Conservation (phyloP, 2,797 vertebrate species). For the Pseudotriccus pelzelni region DNA sequence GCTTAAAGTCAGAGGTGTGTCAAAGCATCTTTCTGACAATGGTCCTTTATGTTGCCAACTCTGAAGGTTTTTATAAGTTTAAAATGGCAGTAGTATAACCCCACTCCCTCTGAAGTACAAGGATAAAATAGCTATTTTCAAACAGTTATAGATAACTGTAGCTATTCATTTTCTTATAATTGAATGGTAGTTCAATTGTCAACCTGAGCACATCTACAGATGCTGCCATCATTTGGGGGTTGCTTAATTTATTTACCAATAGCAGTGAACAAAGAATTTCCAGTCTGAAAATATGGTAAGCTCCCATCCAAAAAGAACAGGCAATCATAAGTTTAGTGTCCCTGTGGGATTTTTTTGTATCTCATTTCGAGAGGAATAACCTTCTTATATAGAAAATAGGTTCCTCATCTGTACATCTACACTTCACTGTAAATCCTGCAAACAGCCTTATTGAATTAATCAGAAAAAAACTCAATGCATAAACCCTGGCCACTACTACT, state of each 20-base stretch:
- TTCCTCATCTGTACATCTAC: slow-evolving; percentile 2
- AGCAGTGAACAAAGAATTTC: slow-evolving; percentile 35
- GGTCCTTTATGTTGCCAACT: not conserved
- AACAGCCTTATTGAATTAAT: slow-evolving; percentile 15
- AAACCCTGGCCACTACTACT: not conserved
- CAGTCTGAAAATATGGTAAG: slow-evolving; percentile 35
- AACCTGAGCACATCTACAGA: slow-evolving; percentile 40
- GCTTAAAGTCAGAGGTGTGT: not conserved
- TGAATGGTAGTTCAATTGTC: slow-evolving; percentile 38
- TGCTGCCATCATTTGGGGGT: not conserved
- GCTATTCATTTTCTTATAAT: slow-evolving; percentile 52
- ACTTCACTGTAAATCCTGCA: slow-evolving; percentile 13
- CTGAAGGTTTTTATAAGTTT: slow-evolving; percentile 23
- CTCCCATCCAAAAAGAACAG: slow-evolving; percentile 21
- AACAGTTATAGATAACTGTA: slow-evolving; percentile 32
- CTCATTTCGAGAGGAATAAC: not conserved
- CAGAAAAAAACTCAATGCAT: not conserved
- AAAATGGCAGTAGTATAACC: slow-evolving; percentile 2
- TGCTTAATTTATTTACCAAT: slow-evolving; percentile 61
- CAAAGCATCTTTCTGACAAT: slow-evolving; percentile 15
- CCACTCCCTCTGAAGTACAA: not conserved
- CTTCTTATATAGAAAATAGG: not conserved
- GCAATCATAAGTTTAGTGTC: slow-evolving; percentile 25
- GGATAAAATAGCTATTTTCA: slow-evolving; percentile 50
- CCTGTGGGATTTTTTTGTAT: slow-evolving; percentile 14